Evolutionary conservation across 2,113 vertebrate species (phyloP), one percentile per base, ranked within the genome.

Genomic region (Anarhynchus alexandrinus): DNA sequence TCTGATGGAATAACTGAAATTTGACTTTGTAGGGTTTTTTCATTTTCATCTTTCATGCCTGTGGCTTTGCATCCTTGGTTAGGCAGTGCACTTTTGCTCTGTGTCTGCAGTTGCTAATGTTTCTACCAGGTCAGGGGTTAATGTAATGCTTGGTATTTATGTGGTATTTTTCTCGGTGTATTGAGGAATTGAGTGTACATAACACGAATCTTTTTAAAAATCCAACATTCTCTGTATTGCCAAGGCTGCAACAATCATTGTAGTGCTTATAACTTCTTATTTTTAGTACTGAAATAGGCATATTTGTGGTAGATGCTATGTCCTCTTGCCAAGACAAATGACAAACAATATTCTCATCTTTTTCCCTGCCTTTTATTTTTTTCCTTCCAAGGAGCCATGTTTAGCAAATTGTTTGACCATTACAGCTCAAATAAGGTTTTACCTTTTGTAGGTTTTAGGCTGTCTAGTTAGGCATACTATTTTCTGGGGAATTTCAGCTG

Each of bases 391-490:
- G 77, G 11, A 94, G 30, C 66, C 51, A 10, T 91, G 80, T 93
- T 96, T 94, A 94, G 94, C 58, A 93, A 95, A 80, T 82, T 16
- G 49, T 54, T 92, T 95, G 74, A 74, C 42, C n/a, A 54, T 42
- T 88, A 52, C 66, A 74, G 57, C 57, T 69, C 36, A 94, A n/a
- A 72, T 27, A 61, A n/a, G 12, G 10, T 78, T 96, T 95, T 95
- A 94, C 92, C 85, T 94, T 94, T 94, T 96, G 81, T 90, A 92
- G 59, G 26, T 49, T 90, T 86, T 83, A 51, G 27, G 55, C 90
- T 93, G 49, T 88, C 43, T 90, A 72, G 27, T 95, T 95, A 96
- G 38, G 51, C 34, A 51, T 55, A 38, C 23, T 45, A 1, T 82
- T 94, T 95, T 88, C 61, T 73, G 43, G 71, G 65, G 65, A 86